Evolutionary conservation across 1,140 invertebrate species (phyloP).

Genomic region (Rhyzopertha dominica): DNA sequence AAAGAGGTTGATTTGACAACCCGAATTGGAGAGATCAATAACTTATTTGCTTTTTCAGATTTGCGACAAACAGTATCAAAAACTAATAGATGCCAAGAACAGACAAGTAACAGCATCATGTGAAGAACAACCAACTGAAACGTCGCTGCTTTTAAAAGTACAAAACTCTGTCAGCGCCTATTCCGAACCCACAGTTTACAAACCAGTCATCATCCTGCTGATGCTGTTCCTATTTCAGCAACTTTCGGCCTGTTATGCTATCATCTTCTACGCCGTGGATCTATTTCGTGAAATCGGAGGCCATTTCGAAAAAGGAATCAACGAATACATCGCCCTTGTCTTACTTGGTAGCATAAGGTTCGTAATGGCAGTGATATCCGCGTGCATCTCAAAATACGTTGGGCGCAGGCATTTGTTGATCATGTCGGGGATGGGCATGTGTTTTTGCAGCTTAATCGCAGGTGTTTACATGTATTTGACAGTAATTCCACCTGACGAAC

Average conservation of each 20-base stretch:
- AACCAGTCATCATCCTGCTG: slow-evolving; percentile 50
- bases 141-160: slow-evolving; percentile 18
- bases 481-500: slow-evolving; percentile 17
- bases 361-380: slow-evolving; percentile 48
- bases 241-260: slow-evolving; percentile 55
- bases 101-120: slow-evolving; percentile 9
- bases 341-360: slow-evolving; percentile 52
- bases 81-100: slow-evolving; percentile 32
- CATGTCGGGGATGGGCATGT: slow-evolving; percentile 53
- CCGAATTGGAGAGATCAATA: not conserved
- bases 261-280: slow-evolving; percentile 65
- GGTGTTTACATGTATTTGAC: slow-evolving; percentile 48
- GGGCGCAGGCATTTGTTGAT: slow-evolving; percentile 51
- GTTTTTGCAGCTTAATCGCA: slow-evolving; percentile 50
- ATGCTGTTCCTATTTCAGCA: slow-evolving; percentile 55
- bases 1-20: slow-evolving; percentile 18
- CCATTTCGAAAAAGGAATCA: slow-evolving; percentile 42
- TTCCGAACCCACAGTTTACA: slow-evolving; percentile 44
- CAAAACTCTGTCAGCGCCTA: slow-evolving; percentile 20
- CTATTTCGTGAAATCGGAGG: slow-evolving; percentile 51
- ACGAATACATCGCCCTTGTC: slow-evolving; percentile 49
- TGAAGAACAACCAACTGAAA: slow-evolving; percentile 10
- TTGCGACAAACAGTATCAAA: slow-evolving; percentile 41
- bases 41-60: slow-evolving; percentile 35
- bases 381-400: slow-evolving; percentile 50